A percentile compares a stretch with the other conserved stretches of the same genome.
phyloP scores from a whole-genome alignment of 2,888 invertebrate genomes.

The Synergus gifuensis region DNA sequence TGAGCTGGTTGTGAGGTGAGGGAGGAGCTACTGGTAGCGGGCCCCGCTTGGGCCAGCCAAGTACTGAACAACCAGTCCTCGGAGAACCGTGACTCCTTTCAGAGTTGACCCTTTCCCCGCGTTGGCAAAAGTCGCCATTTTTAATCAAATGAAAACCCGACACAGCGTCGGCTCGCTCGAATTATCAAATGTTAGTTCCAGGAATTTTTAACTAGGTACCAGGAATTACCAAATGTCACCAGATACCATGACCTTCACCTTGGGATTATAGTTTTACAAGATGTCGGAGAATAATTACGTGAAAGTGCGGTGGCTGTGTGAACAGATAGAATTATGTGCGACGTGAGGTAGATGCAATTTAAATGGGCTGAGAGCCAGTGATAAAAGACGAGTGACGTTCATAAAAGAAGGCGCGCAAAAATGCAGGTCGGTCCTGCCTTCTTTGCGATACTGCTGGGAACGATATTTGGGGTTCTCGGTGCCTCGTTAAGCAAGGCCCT shows the following conservation, averaged over 20 bases:
- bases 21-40: constrained; percentile 62
- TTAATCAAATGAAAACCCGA: constrained; percentile 38
- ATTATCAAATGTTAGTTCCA: constrained; percentile 15
- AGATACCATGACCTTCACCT: neutral
- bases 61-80: constrained; percentile 70
- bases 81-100: constrained; percentile 70
- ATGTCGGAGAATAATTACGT: constrained; percentile 26
- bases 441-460: constrained; percentile 81
- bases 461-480: constrained; percentile 82
- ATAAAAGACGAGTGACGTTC: constrained; percentile 43
- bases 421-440: constrained; percentile 80
- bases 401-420: constrained; percentile 56
- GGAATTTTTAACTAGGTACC: neutral
- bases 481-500: constrained; percentile 82
- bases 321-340: constrained; percentile 49
- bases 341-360: constrained; percentile 50
- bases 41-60: constrained; percentile 66
- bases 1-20: constrained; percentile 49
- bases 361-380: constrained; percentile 52
- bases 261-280: neutral
- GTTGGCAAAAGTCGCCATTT: constrained; percentile 35
- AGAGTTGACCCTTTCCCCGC: constrained; percentile 49
- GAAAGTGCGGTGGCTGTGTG: constrained; percentile 46
- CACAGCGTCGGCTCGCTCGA: neutral
- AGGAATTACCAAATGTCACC: constrained; percentile 11